Percentiles rank a stretch among this genome's conserved stretches.
Evolutionary conservation across 2,797 vertebrate species (phyloP).

Genomic region (Enteromius argenteus): DNA sequence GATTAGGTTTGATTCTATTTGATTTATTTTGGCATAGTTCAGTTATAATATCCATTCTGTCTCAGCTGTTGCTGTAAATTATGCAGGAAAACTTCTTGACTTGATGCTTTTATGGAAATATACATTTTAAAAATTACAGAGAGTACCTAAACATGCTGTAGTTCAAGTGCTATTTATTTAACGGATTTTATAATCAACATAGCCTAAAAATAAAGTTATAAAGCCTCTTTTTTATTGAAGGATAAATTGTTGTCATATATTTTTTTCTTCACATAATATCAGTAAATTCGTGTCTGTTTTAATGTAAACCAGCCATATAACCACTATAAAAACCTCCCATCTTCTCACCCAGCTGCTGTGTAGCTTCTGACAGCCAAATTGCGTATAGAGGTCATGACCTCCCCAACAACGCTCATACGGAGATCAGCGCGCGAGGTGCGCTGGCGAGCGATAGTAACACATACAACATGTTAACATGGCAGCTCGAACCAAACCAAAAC

Average conservation of each 20-base stretch:
- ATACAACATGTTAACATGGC: slow-evolving; percentile 61
- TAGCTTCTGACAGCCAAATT: slow-evolving; percentile 55
- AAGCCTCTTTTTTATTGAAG: neutral
- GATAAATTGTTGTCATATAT: neutral
- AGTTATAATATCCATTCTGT: neutral
- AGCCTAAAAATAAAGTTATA: neutral
- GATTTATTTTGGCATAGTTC: neutral
- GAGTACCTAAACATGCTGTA: neutral
- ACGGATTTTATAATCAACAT: neutral
- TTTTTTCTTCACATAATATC: slow-evolving; percentile 15
- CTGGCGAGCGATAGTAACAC: slow-evolving; percentile 56
- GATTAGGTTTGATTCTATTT: neutral
- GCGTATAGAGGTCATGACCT: slow-evolving; percentile 61
- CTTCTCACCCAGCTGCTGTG: slow-evolving; percentile 50
- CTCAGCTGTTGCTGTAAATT: neutral
- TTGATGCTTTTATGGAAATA: neutral
- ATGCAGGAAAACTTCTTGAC: neutral
- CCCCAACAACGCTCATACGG: slow-evolving; percentile 51
- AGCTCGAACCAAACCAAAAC: slow-evolving; percentile 49
- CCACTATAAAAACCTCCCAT: slow-evolving; percentile 56
- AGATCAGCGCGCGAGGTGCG: slow-evolving; percentile 52
- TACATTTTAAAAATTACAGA: neutral
- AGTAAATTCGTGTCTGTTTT: slow-evolving; percentile 39
- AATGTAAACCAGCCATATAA: slow-evolving; percentile 53
- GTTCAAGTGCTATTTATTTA: neutral